Conservation (phyloP, 2,888 invertebrate genomes). For the Lycaena phlaeas region DNA sequence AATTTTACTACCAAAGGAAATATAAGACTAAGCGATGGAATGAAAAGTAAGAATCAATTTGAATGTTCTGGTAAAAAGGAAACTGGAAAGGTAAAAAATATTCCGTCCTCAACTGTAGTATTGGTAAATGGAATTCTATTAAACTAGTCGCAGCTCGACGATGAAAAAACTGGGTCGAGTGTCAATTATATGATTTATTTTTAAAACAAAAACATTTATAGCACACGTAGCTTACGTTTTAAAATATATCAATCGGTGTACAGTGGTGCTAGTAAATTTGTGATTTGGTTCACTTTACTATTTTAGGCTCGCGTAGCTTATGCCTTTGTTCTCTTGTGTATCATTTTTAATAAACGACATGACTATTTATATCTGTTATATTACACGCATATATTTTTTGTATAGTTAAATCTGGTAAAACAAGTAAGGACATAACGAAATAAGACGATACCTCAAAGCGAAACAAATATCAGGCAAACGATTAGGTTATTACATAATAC, state of each 20-base stretch:
- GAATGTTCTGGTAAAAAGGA: slow-evolving; percentile 26
- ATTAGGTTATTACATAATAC: too few species aligned
- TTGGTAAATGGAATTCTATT: slow-evolving; percentile 31
- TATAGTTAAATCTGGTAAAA: too few species aligned
- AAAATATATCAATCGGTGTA: background rate
- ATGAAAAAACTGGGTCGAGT: slow-evolving; percentile 18
- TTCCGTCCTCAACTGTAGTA: slow-evolving; percentile 31
- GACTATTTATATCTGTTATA: too few species aligned
- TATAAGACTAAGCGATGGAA: slow-evolving; percentile 48
- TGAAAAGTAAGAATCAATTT: slow-evolving; percentile 41
- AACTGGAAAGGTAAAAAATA: slow-evolving; percentile 47
- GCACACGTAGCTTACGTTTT: background rate
- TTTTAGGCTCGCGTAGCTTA: too few species aligned
- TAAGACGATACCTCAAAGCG: too few species aligned
- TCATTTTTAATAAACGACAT: too few species aligned
- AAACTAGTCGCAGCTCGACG: slow-evolving; percentile 17
- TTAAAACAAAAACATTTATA: slow-evolving; percentile 4
- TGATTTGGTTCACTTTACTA: too few species aligned
- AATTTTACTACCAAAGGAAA: slow-evolving; percentile 49
- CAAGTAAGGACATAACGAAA: too few species aligned
- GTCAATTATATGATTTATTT: slow-evolving; percentile 9
- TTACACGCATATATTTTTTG: too few species aligned
- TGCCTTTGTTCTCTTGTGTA: too few species aligned
- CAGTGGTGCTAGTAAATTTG: too few species aligned
- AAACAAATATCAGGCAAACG: too few species aligned